Conservation (phyloP, 2,113 vertebrate species). For the Podarcis cretensis region DNA sequence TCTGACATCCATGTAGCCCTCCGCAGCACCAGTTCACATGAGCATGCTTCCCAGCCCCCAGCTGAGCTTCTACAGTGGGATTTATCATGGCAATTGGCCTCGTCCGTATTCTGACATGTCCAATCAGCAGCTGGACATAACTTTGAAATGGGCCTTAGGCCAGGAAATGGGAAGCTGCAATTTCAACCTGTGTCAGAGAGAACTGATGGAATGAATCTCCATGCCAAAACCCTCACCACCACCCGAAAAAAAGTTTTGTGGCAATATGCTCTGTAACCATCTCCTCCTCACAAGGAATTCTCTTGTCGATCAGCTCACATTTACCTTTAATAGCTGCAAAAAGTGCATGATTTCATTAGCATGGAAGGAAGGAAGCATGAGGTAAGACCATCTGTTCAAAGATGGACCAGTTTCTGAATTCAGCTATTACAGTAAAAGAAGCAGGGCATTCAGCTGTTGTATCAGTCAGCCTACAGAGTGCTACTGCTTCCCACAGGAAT, state of each 20-base stretch:
- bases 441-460: not conserved
- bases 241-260: not conserved
- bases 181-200: not conserved
- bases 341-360: not conserved
- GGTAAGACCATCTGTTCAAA: slow-evolving; percentile 17
- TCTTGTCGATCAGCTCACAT: not conserved
- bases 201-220: not conserved
- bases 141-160: not conserved
- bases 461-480: not conserved
- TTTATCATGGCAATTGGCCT: not conserved
- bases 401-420: not conserved
- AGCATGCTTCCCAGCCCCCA: not conserved
- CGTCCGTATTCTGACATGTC: not conserved
- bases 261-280: not conserved
- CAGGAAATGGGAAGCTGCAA: not conserved
- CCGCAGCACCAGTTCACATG: not conserved
- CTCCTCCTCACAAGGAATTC: not conserved
- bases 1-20: not conserved
- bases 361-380: not conserved
- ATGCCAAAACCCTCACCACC: not conserved
- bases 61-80: not conserved
- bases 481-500: not conserved
- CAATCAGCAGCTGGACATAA: not conserved
- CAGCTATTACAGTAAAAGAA: not conserved
- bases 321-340: not conserved